Conservation (phyloP, 2,888 invertebrate species). For the Merodon equestris region DNA sequence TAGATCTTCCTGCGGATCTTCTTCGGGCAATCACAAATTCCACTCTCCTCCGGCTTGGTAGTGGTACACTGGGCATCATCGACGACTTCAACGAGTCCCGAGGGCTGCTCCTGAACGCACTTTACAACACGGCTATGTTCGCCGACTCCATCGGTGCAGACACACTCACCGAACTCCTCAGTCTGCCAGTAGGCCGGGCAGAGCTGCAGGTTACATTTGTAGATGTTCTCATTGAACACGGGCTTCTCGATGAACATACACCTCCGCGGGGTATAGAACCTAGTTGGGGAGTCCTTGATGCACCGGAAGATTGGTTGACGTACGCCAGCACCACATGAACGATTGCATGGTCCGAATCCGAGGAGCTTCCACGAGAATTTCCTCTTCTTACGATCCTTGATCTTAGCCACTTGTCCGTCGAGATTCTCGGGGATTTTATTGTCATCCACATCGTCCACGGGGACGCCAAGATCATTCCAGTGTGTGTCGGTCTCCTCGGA, state of each 20-base stretch:
- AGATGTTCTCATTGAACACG: constrained; percentile 80
- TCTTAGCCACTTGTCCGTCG: constrained; percentile 60
- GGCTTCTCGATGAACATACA: constrained; percentile 84
- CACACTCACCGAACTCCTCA: constrained; percentile 88
- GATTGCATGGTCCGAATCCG: constrained; percentile 88
- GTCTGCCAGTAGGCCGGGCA: constrained; percentile 90
- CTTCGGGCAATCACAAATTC: constrained; percentile 78
- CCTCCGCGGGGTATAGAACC: constrained; percentile 83
- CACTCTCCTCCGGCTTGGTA: constrained; percentile 79
- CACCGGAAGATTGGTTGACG: constrained; percentile 79
- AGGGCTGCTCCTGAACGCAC: constrained; percentile 81
- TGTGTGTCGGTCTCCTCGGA: constrained; percentile 75
- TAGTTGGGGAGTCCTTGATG: constrained; percentile 83
- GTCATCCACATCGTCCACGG: constrained; percentile 73
- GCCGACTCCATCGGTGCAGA: constrained; percentile 83
- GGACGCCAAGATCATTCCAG: constrained; percentile 75
- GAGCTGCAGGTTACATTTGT: constrained; percentile 86
- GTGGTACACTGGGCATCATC: constrained; percentile 81
- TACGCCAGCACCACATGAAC: constrained; percentile 85
- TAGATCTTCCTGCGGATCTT: constrained; percentile 70
- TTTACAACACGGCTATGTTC: constrained; percentile 85
- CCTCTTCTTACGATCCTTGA: constrained; percentile 80
- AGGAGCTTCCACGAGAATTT: constrained; percentile 86
- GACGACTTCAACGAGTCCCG: constrained; percentile 78
- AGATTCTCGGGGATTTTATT: constrained; percentile 67